Conservation (phyloP, 2,113 vertebrate species). For the Plecturocebus donacophilus region DNA sequence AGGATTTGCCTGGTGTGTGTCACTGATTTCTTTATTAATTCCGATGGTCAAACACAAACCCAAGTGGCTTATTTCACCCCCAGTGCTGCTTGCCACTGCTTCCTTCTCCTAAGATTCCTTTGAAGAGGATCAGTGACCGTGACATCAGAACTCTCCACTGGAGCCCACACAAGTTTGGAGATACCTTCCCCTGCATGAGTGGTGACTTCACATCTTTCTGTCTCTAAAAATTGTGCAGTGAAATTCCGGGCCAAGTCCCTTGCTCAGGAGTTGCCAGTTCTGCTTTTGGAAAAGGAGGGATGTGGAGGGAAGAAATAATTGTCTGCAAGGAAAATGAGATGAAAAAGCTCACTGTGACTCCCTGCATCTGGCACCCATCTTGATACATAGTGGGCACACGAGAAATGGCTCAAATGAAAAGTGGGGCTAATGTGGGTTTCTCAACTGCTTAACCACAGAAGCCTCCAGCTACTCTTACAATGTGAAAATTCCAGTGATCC, state of each 20-base stretch:
- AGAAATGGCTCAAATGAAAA: conserved; percentile 36
- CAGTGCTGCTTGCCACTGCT: not conserved
- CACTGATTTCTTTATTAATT: not conserved
- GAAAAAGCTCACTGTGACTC: not conserved
- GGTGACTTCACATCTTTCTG: not conserved
- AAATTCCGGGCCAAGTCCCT: not conserved
- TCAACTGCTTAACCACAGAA: not conserved
- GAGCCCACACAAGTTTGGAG: not conserved
- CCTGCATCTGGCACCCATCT: not conserved
- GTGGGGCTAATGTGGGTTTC: not conserved
- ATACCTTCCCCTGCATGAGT: not conserved
- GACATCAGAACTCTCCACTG: not conserved
- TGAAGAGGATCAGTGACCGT: not conserved
- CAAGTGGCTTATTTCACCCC: not conserved
- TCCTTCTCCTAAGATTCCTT: not conserved
- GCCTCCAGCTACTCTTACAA: not conserved
- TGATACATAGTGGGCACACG: not conserved
- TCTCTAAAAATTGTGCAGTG: not conserved
- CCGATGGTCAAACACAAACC: conserved; percentile 5
- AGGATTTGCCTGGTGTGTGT: not conserved
- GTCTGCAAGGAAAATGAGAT: not conserved
- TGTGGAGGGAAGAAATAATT: not conserved
- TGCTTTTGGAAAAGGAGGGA: not conserved
- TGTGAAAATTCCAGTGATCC: not conserved
- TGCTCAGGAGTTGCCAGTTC: not conserved